Percentiles rank a stretch among this genome's conserved stretches.
These are phyloP conservation scores for Tachyglossus aculeatus DNA, from an alignment of 2,797 vertebrate genomes.

Conservation along the genomic window DNA sequence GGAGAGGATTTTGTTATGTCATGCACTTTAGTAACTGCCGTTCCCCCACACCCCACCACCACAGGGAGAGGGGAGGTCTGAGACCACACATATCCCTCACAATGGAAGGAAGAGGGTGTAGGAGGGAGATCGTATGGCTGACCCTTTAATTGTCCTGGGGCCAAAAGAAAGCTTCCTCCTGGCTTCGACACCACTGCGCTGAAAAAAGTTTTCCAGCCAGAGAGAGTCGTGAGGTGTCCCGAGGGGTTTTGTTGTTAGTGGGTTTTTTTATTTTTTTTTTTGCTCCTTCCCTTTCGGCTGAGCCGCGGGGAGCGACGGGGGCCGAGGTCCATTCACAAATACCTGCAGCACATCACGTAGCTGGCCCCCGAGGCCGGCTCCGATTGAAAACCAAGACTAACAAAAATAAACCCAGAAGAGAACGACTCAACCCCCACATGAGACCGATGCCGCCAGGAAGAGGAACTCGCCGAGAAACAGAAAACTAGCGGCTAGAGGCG, in stretches of 20 bases:
- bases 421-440: slow-evolving; percentile 39
- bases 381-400: slow-evolving; percentile 46
- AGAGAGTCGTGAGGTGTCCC: slow-evolving; percentile 42
- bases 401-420: slow-evolving; percentile 70
- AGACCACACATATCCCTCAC: slow-evolving; percentile 77
- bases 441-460: slow-evolving; percentile 54
- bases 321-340: slow-evolving; percentile 72
- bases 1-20: slow-evolving; percentile 12
- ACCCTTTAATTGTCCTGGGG: slow-evolving; percentile 92
- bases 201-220: slow-evolving; percentile 69
- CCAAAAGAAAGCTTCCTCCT: slow-evolving; percentile 82
- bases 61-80: slow-evolving; percentile 44
- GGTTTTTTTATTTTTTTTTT: slow-evolving; percentile 51
- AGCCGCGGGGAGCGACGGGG: slow-evolving; percentile 60
- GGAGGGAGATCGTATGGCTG: slow-evolving; percentile 85
- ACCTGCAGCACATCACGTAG: slow-evolving; percentile 81
- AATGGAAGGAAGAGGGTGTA: slow-evolving; percentile 96
- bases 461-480: slow-evolving; percentile 52
- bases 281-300: slow-evolving; percentile 47
- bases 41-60: slow-evolving; percentile 4
- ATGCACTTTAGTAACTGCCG: slow-evolving; percentile 6
- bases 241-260: background rate
- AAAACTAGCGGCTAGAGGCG: slow-evolving; percentile 62
- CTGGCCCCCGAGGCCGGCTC: slow-evolving; percentile 49
- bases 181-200: slow-evolving; percentile 58